These are phyloP conservation scores for Actinia equina DNA, from an alignment of 64 coral and sea anemone species.

Conservation along the genomic window DNA sequence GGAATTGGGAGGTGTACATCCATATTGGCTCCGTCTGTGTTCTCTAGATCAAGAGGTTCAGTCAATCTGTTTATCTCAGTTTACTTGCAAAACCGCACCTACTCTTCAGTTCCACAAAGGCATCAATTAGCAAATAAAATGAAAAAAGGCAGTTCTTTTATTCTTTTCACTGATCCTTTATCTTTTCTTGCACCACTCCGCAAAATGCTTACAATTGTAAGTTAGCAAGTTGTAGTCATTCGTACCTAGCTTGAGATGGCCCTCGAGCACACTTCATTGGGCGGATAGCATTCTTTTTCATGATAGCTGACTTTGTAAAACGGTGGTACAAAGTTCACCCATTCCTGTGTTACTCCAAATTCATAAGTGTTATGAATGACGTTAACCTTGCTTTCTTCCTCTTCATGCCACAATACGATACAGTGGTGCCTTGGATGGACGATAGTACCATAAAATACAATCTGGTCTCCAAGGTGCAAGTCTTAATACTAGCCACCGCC, in stretches of 20 bases:
- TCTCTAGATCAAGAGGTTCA: too few relatives aligned
- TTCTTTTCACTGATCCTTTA: not conserved
- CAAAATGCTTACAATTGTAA: conserved; percentile 55
- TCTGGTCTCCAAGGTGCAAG: conserved; percentile 40
- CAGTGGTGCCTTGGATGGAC: conserved; percentile 50
- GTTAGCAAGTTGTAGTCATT: conserved; percentile 28
- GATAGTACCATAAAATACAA: conserved; percentile 24
- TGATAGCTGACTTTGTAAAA: conserved; percentile 43
- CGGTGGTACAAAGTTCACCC: conserved; percentile 23
- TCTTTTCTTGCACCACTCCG: conserved; percentile 39
- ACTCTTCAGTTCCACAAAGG: too few relatives aligned
- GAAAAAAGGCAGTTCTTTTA: too few relatives aligned
- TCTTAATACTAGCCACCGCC: conserved; percentile 21
- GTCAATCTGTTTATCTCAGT: too few relatives aligned
- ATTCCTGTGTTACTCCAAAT: conserved; percentile 35
- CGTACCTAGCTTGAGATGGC: conserved; percentile 39
- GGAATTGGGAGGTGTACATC: too few relatives aligned
- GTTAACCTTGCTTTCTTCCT: conserved; percentile 28
- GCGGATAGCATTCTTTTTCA: conserved; percentile 13
- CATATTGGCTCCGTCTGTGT: too few relatives aligned
- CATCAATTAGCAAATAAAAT: too few relatives aligned
- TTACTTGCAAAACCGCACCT: too few relatives aligned
- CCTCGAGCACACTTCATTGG: conserved; percentile 21
- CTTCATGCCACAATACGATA: conserved; percentile 36
- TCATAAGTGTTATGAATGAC: conserved; percentile 39